Conservation (phyloP, 1,140 invertebrate genomes). For the Palaemon carinicauda region DNA sequence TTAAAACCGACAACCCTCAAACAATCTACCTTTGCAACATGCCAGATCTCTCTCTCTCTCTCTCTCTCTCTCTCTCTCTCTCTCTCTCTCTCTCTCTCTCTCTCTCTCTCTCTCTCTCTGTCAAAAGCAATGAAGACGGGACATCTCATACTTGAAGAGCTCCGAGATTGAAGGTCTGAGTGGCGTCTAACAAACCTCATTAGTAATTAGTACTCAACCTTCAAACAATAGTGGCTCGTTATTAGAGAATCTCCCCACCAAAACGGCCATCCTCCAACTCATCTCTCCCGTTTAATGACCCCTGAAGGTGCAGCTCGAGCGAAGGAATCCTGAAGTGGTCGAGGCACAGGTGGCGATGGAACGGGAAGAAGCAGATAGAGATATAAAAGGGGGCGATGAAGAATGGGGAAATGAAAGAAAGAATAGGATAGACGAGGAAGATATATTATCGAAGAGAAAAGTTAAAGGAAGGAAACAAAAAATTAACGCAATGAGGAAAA, state of each 20-base stretch:
- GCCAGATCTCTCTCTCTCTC: neutral
- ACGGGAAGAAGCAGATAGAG: neutral
- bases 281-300: constrained; percentile 30
- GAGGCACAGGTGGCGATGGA: neutral
- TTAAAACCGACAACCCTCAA: no score
- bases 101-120: no score
- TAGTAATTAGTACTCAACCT: constrained; percentile 32
- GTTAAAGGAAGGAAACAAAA: neutral
- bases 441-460: neutral
- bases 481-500: neutral
- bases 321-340: neutral
- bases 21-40: neutral
- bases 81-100: neutral
- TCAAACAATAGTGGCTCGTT: constrained; percentile 25
- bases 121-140: neutral
- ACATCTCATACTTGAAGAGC: no score
- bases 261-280: constrained; percentile 21
- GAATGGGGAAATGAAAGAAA: neutral
- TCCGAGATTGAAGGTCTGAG: neutral
- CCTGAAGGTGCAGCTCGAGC: constrained; percentile 33
- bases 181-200: constrained; percentile 33
- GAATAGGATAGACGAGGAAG: neutral
- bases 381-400: neutral
- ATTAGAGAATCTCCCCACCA: constrained; percentile 26
- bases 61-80: neutral